These are phyloP conservation scores for Cryptoprocta ferox DNA, from an alignment of 2,797 vertebrate species.

Conservation along the genomic window DNA sequence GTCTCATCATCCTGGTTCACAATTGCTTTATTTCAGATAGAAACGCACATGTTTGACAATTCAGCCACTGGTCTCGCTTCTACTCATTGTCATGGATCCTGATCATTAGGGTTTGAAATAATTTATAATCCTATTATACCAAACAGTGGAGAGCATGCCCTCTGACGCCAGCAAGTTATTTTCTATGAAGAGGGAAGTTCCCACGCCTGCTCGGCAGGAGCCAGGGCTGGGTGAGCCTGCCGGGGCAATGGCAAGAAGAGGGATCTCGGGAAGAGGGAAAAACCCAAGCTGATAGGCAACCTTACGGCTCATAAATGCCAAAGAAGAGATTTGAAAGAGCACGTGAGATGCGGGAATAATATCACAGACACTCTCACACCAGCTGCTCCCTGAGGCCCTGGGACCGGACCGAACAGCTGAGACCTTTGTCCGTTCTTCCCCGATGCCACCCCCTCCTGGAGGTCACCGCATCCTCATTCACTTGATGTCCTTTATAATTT, in stretches of 20 bases:
- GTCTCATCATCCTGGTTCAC: not conserved
- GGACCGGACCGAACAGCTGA: rapidly evolving
- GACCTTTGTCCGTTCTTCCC: rapidly evolving
- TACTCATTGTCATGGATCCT: not conserved
- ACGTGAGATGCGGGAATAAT: rapidly evolving
- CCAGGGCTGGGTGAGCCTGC: rapidly evolving
- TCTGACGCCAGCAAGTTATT: rapidly evolving
- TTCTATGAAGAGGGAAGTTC: not conserved
- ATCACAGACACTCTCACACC: rapidly evolving
- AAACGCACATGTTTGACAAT: not conserved
- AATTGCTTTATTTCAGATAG: not conserved
- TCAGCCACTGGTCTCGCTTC: not conserved
- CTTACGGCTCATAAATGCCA: not conserved
- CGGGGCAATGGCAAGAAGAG: not conserved
- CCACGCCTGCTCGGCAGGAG: no score
- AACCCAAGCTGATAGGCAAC: rapidly evolving
- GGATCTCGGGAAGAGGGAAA: not conserved
- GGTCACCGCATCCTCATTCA: rapidly evolving
- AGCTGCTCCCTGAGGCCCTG: rapidly evolving
- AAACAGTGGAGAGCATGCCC: rapidly evolving
- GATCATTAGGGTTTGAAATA: not conserved
- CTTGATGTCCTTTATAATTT: not conserved
- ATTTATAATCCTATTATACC: not conserved
- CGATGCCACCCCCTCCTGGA: rapidly evolving
- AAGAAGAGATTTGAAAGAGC: not conserved